Base-by-base conservation (phyloP, 2,113 vertebrate genomes). In the Oenanthe oenanthe region DNA sequence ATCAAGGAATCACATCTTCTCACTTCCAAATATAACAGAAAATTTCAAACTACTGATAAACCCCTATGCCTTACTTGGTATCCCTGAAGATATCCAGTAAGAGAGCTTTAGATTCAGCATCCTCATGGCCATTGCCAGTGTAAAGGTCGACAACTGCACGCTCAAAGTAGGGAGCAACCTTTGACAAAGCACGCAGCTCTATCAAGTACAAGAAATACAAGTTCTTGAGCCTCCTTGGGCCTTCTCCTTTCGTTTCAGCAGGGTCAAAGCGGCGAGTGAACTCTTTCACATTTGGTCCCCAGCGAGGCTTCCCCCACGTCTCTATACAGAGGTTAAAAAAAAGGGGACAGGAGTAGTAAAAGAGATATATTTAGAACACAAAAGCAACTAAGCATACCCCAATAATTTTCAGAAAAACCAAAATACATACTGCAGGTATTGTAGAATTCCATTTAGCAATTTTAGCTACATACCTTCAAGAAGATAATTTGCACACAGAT, bases 171-270 rank as follows among this genome's bases (percentile, higher is more conserved):
- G 99, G 98, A 1, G 99, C 98, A 65, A 99, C 99, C 94, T 99
- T 99, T 62, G 98, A 99, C 43, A 99, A 97, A 38, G 99, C 99
- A 4, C 99, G 98, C 58, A 99, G 98, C 97, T 99, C 99, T 76
- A 99, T 99, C 94, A 99, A 97, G 72, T 99, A 99, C 8, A 99
- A 91, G 97, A 99, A 99, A 97, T 99, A 99, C 7, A 99, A 97
- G 82, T 99, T 99, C 97, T 99, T 99, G 25, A 99, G 98, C 36
- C 99, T 98, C 66, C 99, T 98, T 14, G 98, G 99, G 38, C 99
- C 99, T 94, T 99, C 99, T 29, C 98, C 99, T 92, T 99, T 99
- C 4, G 99, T 99, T 96, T 99, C 98, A 2, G 97, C 84, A 53
- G 98, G 97, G 84, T 99, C 98, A 68, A 99, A 99, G 40, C 99